Percentiles rank a stretch among this genome's conserved stretches.
phyloP scores from a whole-genome alignment of 35 echinoderm and acorn worm genomes.

The Anneissia japonica region DNA sequence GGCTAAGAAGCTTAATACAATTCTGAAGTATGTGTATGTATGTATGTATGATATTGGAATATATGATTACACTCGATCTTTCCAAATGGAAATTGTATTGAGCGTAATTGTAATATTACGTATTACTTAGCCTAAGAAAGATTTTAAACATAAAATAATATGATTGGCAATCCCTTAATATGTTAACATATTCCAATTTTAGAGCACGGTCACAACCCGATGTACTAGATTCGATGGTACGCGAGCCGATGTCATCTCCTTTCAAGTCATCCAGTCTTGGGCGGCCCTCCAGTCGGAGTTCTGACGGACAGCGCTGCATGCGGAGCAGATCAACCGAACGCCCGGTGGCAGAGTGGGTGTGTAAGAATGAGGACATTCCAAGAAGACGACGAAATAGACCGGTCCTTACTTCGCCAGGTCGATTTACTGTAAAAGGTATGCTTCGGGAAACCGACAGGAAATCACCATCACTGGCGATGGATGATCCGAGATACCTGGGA shows the following conservation, averaged over 20 bases:
- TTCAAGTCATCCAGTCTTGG: background rate
- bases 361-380: background rate
- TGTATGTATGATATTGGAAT: too few relatives aligned
- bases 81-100: too few relatives aligned
- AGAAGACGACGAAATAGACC: background rate
- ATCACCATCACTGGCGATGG: conserved; percentile 7
- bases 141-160: too few relatives aligned
- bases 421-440: conserved; percentile 62
- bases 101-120: too few relatives aligned
- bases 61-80: too few relatives aligned
- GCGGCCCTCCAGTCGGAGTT: background rate
- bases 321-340: background rate
- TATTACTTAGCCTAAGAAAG: too few relatives aligned
- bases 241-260: background rate
- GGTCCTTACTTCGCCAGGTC: conserved; percentile 23
- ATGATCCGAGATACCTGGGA: background rate
- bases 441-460: conserved; percentile 83
- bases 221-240: background rate
- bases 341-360: background rate
- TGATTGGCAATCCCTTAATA: too few relatives aligned
- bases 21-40: too few relatives aligned
- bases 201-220: background rate
- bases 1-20: too few relatives aligned
- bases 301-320: background rate
- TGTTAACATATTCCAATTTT: background rate